Evolutionary conservation across 64 coral and sea anemone genomes (phyloP), one percentile per base, ranked within the genome.

Genomic region (Actinia equina): DNA sequence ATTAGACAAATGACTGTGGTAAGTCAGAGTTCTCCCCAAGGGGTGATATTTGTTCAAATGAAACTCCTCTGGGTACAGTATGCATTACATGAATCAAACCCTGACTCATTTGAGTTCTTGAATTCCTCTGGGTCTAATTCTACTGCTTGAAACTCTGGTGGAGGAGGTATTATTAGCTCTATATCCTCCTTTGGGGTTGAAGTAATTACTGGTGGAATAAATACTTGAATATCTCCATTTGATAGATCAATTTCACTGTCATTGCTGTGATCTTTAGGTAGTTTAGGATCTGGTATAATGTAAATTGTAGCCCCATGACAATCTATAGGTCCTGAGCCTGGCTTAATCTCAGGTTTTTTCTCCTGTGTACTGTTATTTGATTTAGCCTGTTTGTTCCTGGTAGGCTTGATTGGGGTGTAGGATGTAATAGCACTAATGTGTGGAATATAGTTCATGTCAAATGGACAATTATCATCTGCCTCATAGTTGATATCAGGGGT

Each of bases 171-270:
- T 22, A 65, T 65, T 65, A 65, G 22, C 9, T 65, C 19, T n/a
- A 65, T 7, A 6, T 65, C 62, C 62, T 65, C 17, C 62, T 65
- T 65, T n/a, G 62, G 62, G 18, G 19, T 65, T 65, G 62, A 65
- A n/a, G 62, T n/a, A n/a, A n/a, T 22, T 2, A 65, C 62, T 65
- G 62, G 62, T 65, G 22, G 9, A 13, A 23, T 65, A n/a, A 2
- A 20, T 65, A 65, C 62, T 65, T 65, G 62, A 20, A 86, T 69
- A 65, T 65, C 65, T 86, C 59, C 23, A 22, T 70, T 70, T 70
- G 65, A 70, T 70, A 70, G 65, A 70, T 70, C 65, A 70, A 70
- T 70, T 70, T 70, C 65, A 30, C 65, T 70, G 20, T 70, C 65
- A 70, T 70, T 70, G 65, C 65, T 70, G 8, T 70, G 1, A 70